Conservation (phyloP, 1,140 invertebrate species). For the Procambarus clarkii region DNA sequence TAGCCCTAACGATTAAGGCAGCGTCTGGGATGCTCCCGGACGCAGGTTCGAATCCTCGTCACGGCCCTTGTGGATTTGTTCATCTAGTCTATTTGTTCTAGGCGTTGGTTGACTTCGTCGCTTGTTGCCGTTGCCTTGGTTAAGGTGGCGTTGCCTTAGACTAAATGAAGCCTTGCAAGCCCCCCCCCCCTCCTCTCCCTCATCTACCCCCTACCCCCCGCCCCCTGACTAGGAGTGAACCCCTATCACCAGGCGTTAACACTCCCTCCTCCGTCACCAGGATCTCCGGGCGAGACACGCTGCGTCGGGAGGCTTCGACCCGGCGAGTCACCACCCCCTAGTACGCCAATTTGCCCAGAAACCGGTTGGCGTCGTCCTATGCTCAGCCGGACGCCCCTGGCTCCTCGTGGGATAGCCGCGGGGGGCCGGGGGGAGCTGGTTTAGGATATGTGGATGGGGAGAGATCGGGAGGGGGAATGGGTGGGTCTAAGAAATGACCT, state of each 20-base stretch:
- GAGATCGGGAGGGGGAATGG: not conserved
- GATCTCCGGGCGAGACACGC: constrained; percentile 10
- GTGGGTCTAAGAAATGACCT: not conserved
- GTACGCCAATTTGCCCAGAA: constrained; percentile 59
- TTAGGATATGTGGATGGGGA: constrained; percentile 7
- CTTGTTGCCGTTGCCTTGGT: too few species aligned
- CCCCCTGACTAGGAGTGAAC: too few species aligned
- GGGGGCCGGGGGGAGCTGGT: constrained; percentile 46
- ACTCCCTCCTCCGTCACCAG: not conserved
- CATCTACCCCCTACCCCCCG: too few species aligned
- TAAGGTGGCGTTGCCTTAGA: too few species aligned
- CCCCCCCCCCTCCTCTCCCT: too few species aligned
- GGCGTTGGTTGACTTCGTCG: too few species aligned
- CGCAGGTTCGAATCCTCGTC: too few species aligned
- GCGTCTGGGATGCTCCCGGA: too few species aligned
- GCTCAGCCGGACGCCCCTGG: constrained; percentile 54
- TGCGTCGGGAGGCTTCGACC: not conserved
- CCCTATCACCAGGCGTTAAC: not conserved
- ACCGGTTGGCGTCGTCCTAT: constrained; percentile 61
- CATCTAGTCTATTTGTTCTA: too few species aligned
- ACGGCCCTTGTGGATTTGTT: too few species aligned
- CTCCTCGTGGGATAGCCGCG: constrained; percentile 45
- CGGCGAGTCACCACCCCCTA: constrained; percentile 61
- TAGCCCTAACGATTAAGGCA: too few species aligned
- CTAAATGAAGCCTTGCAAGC: too few species aligned